phyloP scores from a whole-genome alignment of 2,113 vertebrate genomes.

The Xenopus tropicalis region UCB_Xtro_10.0 CM004444.2:18045001-18045500 shows the following conservation, averaged over 20 bases:
- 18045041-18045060: background rate
- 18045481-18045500: constrained; percentile 8
- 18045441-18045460: background rate
- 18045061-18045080: too few species aligned
- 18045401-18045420: background rate
- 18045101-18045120: too few species aligned
- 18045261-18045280: background rate
- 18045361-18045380: constrained; percentile 28
- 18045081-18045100: too few species aligned
- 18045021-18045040: background rate
- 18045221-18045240: too few species aligned
- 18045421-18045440: constrained; percentile 1
- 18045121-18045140: too few species aligned
- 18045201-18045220: too few species aligned
- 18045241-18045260: too few species aligned
- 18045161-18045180: too few species aligned
- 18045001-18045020: too few species aligned
- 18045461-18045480: background rate
- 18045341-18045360: background rate
- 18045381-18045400: constrained; percentile 35
- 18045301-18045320: constrained; percentile 19
- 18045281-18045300: background rate
- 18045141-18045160: too few species aligned
- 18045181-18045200: too few species aligned
- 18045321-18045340: background rate